Evolutionary conservation across 1,140 invertebrate genomes (phyloP).

Genomic region (Zeugodacus cucurbitae): DNA sequence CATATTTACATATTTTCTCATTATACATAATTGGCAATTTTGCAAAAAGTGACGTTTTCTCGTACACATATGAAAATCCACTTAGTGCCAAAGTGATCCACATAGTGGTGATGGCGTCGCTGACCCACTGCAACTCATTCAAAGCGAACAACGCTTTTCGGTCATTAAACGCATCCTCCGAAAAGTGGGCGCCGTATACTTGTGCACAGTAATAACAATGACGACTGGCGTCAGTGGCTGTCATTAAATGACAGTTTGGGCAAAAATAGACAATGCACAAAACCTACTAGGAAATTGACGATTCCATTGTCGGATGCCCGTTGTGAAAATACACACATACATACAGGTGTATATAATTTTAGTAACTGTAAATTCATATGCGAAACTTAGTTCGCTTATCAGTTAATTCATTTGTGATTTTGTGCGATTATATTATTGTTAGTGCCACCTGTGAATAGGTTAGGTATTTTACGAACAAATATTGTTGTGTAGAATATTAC

Average conservation of each 20-base stretch:
- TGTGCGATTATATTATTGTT: too few relatives aligned
- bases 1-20: not conserved
- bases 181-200: not conserved
- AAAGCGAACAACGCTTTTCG: not conserved
- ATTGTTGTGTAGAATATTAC: too few relatives aligned
- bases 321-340: not conserved
- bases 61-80: not conserved
- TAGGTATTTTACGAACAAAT: too few relatives aligned
- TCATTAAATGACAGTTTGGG: not conserved
- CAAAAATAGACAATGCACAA: not conserved
- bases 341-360: not conserved
- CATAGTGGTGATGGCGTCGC: not conserved
- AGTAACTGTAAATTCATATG: not conserved
- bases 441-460: too few relatives aligned
- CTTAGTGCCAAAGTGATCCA: conserved; percentile 5
- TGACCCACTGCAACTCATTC: not conserved
- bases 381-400: too few relatives aligned
- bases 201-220: not conserved
- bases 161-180: not conserved
- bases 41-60: not conserved
- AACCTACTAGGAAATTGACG: not conserved
- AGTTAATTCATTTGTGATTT: too few relatives aligned
- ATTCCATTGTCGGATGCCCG: not conserved
- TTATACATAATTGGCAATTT: conserved; percentile 5
- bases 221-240: not conserved